Conservation (phyloP, 2,113 vertebrate species). For the Nerophis lumbriciformis region DNA sequence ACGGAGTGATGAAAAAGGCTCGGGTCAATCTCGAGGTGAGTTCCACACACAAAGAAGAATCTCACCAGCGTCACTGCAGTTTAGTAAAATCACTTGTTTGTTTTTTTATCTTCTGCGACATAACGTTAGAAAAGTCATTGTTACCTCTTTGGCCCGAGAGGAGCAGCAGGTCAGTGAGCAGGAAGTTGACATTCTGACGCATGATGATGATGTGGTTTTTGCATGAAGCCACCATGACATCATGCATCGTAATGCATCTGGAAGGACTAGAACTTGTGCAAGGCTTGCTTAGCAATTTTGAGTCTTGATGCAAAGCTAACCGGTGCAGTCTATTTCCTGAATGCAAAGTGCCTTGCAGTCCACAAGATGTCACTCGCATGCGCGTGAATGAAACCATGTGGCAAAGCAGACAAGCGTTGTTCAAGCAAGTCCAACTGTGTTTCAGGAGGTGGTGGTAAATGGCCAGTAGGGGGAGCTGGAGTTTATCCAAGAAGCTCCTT, state of each 20-base stretch:
- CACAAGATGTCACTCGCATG: conserved; percentile 27
- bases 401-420: not conserved
- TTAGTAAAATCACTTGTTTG: conserved; percentile 23
- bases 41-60: not conserved
- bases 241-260: not conserved
- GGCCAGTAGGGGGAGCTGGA: conserved; percentile 46
- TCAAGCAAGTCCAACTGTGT: conserved; percentile 1
- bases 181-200: not conserved
- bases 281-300: not conserved
- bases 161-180: conserved; percentile 68
- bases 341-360: not conserved
- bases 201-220: conserved; percentile 6
- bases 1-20: conserved; percentile 88
- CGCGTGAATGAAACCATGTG: not conserved
- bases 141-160: conserved; percentile 63
- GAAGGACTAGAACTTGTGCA: too few relatives aligned
- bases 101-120: conserved; percentile 25
- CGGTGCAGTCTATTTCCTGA: too few relatives aligned
- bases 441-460: conserved; percentile 67
- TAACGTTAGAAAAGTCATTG: conserved; percentile 68
- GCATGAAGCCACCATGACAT: conserved; percentile 33
- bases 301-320: too few relatives aligned
- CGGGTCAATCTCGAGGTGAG: conserved; percentile 91
- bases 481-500: conserved; percentile 11
- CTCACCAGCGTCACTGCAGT: not conserved